Percentiles rank a stretch among this genome's conserved stretches.
Evolutionary conservation across 2,113 vertebrate genomes (phyloP).

Genomic region (Labeo rohita): DNA sequence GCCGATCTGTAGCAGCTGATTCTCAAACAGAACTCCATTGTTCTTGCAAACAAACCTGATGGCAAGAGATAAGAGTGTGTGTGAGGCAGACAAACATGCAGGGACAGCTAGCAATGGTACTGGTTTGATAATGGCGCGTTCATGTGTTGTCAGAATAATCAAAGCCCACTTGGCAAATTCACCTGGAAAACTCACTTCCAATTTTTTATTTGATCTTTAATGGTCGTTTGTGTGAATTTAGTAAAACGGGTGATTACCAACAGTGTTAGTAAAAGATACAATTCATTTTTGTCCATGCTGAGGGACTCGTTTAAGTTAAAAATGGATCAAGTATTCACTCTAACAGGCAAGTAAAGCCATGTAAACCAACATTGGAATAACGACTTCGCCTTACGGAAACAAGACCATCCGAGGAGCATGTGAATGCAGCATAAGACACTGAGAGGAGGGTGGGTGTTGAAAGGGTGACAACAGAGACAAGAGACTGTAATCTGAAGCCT

Average conservation of each 20-base stretch:
- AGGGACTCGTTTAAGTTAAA: background rate
- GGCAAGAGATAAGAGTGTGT: constrained; percentile 23
- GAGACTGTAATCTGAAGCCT: background rate
- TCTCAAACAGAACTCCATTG: constrained; percentile 92
- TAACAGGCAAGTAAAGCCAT: background rate
- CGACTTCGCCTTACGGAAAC: background rate
- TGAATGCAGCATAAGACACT: constrained; percentile 1
- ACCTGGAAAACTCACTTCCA: background rate
- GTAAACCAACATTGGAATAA: background rate
- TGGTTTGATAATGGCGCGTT: background rate
- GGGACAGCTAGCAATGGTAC: background rate
- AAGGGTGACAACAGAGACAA: background rate
- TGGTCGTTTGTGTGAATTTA: background rate
- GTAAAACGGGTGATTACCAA: background rate
- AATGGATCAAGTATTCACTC: background rate
- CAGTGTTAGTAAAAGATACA: background rate
- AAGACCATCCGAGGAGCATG: background rate
- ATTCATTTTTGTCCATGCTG: constrained; percentile 16
- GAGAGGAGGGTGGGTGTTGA: background rate
- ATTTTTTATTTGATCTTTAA: background rate
- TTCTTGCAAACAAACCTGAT: constrained; percentile 93
- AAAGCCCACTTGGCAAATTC: background rate
- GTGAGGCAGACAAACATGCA: background rate
- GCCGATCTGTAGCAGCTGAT: constrained; percentile 91
- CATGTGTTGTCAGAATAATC: constrained; percentile 9